Percentiles rank a stretch among this genome's conserved stretches.
Conservation (phyloP, 2,113 vertebrate species). For the Dinomys branickii region DNA sequence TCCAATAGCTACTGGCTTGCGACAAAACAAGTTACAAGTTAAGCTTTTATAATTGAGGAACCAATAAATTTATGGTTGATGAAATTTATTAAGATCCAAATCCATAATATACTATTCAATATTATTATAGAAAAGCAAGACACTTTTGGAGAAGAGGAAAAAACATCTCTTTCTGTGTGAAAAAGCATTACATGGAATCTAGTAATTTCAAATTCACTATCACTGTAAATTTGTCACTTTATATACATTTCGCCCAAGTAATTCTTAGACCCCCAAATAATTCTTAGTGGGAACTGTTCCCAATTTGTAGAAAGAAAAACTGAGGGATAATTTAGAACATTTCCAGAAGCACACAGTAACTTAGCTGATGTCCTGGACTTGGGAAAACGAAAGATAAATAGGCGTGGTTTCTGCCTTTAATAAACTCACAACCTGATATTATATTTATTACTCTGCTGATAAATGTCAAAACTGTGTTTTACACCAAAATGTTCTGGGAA, state of each 20-base stretch:
- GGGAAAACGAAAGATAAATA: neutral
- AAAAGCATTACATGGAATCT: neutral
- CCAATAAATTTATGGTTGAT: constrained; percentile 42
- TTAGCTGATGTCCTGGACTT: neutral
- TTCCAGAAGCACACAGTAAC: neutral
- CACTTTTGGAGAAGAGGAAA: neutral
- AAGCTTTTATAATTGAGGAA: constrained; percentile 48
- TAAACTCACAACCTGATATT: neutral
- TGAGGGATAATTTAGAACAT: neutral
- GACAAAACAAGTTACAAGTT: neutral
- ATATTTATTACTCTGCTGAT: neutral
- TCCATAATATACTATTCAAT: constrained; percentile 37
- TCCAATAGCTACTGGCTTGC: constrained; percentile 48
- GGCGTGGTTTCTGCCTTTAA: neutral
- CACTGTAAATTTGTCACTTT: neutral
- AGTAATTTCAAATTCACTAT: neutral
- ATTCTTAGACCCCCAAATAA: neutral
- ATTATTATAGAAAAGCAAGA: constrained; percentile 8
- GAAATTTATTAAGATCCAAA: constrained; percentile 27
- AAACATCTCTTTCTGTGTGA: neutral
- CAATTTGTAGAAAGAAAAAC: neutral
- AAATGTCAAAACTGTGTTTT: neutral
- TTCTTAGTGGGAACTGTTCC: neutral
- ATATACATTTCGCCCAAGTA: neutral
- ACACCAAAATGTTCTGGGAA: neutral